These are phyloP conservation scores for Quiscalus mexicanus DNA, from an alignment of 2,113 vertebrate species.

Conservation along the genomic window DNA sequence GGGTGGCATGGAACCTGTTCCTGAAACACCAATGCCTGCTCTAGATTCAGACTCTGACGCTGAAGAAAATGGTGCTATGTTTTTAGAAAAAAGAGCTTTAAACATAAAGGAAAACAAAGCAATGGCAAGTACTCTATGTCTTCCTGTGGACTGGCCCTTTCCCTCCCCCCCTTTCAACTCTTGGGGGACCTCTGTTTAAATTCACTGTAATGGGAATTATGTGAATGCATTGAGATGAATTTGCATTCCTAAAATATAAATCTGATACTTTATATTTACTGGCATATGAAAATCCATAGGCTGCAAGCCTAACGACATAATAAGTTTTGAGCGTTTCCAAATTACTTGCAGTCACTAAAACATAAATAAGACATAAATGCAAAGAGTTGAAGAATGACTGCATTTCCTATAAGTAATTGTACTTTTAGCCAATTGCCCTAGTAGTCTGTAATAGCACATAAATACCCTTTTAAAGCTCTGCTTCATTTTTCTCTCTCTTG, in stretches of 20 bases:
- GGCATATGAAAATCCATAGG: not conserved
- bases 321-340: not conserved
- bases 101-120: conserved; percentile 99
- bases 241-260: not conserved
- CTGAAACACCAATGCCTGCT: conserved; percentile 13
- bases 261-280: not conserved
- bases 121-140: conserved; percentile 80
- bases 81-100: conserved; percentile 90
- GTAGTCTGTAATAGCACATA: conserved; percentile 1
- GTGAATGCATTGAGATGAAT: not conserved
- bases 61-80: conserved; percentile 80
- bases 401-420: conserved; percentile 11
- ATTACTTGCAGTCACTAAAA: not conserved
- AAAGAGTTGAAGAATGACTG: not conserved
- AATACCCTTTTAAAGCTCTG: not conserved
- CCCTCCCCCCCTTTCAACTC: not conserved
- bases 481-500: conserved; percentile 27
- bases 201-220: not conserved
- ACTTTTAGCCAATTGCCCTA: conserved; percentile 8
- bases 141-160: not conserved
- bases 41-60: conserved; percentile 66
- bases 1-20: conserved; percentile 55
- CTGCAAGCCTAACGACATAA: not conserved
- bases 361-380: not conserved
- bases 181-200: not conserved